Evolutionary conservation across 2,113 vertebrate genomes (phyloP).

Genomic region (Microtus pennsylvanicus): DNA sequence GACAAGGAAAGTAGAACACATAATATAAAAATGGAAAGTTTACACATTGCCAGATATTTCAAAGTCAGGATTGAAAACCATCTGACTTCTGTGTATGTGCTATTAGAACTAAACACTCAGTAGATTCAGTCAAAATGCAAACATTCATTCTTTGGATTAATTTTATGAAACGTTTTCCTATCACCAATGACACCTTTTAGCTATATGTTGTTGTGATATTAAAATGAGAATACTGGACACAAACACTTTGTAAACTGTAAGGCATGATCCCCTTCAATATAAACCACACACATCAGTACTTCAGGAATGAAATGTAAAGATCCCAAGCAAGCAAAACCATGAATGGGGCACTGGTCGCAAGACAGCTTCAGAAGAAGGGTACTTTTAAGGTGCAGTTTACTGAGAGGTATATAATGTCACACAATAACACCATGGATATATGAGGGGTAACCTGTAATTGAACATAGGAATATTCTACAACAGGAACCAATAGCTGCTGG

Average conservation of each 20-base stretch:
- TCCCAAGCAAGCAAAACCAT: background rate
- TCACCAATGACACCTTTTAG: background rate
- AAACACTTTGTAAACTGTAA: background rate
- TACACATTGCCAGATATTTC: background rate
- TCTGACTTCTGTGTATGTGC: constrained; percentile 6
- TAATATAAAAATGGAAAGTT: constrained; percentile 7
- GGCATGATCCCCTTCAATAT: background rate
- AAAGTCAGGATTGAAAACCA: constrained; percentile 48
- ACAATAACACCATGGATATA: background rate
- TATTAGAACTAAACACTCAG: background rate
- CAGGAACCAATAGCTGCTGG: background rate
- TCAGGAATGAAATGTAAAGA: background rate
- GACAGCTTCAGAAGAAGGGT: background rate
- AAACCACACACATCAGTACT: background rate
- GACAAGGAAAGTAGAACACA: constrained; percentile 38
- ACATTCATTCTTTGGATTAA: background rate
- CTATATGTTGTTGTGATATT: background rate
- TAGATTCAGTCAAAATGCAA: background rate
- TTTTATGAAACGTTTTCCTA: background rate
- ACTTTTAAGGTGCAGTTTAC: background rate
- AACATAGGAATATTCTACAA: too few relatives aligned
- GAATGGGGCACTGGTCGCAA: background rate
- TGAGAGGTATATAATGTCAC: background rate
- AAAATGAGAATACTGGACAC: background rate
- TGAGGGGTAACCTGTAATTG: too few relatives aligned